These are phyloP conservation scores for Erpetoichthys calabaricus DNA, from an alignment of 2,797 vertebrate genomes.

Conservation along the genomic window DNA sequence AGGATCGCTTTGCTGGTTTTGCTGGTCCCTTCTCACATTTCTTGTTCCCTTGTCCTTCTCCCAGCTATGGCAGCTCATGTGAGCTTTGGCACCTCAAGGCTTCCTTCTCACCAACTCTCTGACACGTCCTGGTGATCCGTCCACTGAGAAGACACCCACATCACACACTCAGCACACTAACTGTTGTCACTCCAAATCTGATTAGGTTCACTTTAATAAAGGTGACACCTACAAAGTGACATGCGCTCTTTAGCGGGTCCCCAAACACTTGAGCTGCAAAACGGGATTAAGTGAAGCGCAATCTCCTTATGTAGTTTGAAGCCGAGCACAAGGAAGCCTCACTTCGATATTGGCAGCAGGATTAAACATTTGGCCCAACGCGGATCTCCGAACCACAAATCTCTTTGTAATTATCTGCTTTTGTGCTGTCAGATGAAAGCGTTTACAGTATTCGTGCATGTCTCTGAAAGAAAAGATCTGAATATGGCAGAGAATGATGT, in stretches of 20 bases:
- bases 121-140: no score
- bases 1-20: no score
- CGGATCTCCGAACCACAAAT: constrained; percentile 35
- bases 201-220: constrained; percentile 24
- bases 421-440: constrained; percentile 24
- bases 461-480: constrained; percentile 29
- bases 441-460: constrained; percentile 28
- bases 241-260: constrained; percentile 31
- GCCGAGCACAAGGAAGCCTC: constrained; percentile 39
- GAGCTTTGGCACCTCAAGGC: no score
- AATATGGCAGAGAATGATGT: constrained; percentile 31
- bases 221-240: constrained; percentile 8
- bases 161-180: no score
- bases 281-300: constrained; percentile 45
- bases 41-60: no score
- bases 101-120: no score
- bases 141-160: no score
- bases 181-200: constrained; percentile 13
- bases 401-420: constrained; percentile 31
- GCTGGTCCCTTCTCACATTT: no score
- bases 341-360: constrained; percentile 42
- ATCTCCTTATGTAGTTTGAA: constrained; percentile 47
- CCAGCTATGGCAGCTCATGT: no score
- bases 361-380: constrained; percentile 50
- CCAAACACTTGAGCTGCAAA: constrained; percentile 37